Conservation (phyloP, 1,140 invertebrate species). For the Heliothis subflexa region DNA sequence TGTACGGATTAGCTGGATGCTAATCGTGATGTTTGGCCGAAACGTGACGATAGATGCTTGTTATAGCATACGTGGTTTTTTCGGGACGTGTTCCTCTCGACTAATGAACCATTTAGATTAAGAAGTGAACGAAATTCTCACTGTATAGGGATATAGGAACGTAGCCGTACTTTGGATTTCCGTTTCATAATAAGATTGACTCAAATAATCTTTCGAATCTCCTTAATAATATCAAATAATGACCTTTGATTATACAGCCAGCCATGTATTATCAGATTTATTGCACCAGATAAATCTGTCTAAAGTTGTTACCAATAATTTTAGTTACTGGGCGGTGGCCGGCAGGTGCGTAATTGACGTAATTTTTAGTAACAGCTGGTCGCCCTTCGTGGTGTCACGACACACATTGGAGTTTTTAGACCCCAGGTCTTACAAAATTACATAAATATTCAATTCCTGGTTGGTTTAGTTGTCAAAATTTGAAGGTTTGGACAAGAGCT, state of each 20-base stretch:
- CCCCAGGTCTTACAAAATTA: not conserved
- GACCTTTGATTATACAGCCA: slow-evolving; percentile 21
- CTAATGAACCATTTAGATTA: not conserved
- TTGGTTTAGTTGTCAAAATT: too few relatives aligned
- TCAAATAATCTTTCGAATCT: slow-evolving; percentile 19
- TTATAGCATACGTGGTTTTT: slow-evolving; percentile 1
- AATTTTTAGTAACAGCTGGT: slow-evolving; percentile 52
- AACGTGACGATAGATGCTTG: slow-evolving; percentile 31
- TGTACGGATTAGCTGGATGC: slow-evolving; percentile 47
- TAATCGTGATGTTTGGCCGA: slow-evolving; percentile 50
- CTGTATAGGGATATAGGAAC: not conserved
- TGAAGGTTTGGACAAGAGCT: too few relatives aligned
- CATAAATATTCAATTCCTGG: not conserved
- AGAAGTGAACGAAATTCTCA: not conserved
- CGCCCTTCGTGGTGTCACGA: slow-evolving; percentile 60
- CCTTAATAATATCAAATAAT: slow-evolving; percentile 17
- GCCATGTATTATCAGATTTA: slow-evolving; percentile 22
- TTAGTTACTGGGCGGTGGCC: slow-evolving; percentile 38
- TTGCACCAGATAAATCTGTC: slow-evolving; percentile 30
- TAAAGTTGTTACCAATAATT: slow-evolving; percentile 37
- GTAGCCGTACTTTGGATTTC: not conserved
- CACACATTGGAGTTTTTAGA: slow-evolving; percentile 29
- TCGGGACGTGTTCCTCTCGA: slow-evolving; percentile 9
- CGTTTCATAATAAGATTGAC: slow-evolving; percentile 17
- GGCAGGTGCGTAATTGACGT: slow-evolving; percentile 53